phyloP scores from a whole-genome alignment of 2,888 invertebrate species.

The Priocnemis perturbator region DNA sequence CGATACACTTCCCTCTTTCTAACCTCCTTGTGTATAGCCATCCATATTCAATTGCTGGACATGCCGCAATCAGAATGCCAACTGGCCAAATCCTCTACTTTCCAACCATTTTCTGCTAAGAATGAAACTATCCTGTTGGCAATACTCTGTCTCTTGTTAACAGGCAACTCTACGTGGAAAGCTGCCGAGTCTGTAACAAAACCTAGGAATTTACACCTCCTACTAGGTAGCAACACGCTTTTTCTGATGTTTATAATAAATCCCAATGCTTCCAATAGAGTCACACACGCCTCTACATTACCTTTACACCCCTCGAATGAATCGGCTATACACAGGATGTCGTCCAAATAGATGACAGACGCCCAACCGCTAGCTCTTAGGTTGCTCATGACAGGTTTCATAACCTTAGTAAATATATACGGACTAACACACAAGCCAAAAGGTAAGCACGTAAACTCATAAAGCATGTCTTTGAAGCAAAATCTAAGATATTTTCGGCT shows the following conservation, averaged over 20 bases:
- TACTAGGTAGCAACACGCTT: not conserved
- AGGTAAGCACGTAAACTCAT: not conserved
- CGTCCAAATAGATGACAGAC: too few species aligned
- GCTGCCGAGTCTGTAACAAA: constrained; percentile 29
- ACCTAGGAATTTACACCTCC: constrained; percentile 26
- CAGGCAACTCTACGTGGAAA: not conserved
- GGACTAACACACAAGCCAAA: not conserved
- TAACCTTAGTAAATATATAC: not conserved
- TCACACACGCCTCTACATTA: constrained; percentile 4
- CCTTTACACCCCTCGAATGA: constrained; percentile 5
- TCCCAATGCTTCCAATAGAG: constrained; percentile 15
- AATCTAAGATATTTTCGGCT: not conserved
- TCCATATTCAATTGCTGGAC: constrained; percentile 34
- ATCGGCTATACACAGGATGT: not conserved
- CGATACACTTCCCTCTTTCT: constrained; percentile 25
- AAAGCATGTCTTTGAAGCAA: not conserved
- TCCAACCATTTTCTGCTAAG: constrained; percentile 13
- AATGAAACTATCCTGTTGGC: constrained; percentile 23
- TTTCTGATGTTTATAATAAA: constrained; percentile 28
- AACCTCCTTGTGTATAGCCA: constrained; percentile 23
- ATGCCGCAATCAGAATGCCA: constrained; percentile 79
- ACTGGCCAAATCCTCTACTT: constrained; percentile 34
- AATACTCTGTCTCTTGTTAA: too few species aligned
- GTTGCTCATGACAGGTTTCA: not conserved
- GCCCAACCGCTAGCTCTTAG: too few species aligned